These are phyloP conservation scores for Camponotus vicinus DNA, from an alignment of 1,140 invertebrate species.

Conservation along the genomic window DNA sequence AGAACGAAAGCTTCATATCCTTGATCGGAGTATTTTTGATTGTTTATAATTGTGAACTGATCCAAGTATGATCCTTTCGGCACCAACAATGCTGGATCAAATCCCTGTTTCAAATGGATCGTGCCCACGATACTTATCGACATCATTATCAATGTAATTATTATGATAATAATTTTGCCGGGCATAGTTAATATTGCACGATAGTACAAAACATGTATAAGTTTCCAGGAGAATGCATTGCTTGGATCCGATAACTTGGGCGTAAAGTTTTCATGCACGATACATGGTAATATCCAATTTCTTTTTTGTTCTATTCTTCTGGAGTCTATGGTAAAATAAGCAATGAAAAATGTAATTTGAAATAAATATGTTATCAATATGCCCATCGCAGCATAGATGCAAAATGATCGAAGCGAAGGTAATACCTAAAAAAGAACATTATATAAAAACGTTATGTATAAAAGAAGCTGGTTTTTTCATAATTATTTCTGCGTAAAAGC, in stretches of 20 bases:
- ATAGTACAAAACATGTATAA: slow-evolving; percentile 87
- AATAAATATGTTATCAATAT: slow-evolving; percentile 91
- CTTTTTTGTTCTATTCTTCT: slow-evolving; percentile 88
- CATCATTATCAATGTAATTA: slow-evolving; percentile 87
- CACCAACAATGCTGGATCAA: slow-evolving; percentile 93
- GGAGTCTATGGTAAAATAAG: slow-evolving; percentile 91
- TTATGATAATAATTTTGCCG: slow-evolving; percentile 87
- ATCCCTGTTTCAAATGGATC: slow-evolving; percentile 90
- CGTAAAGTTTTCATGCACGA: slow-evolving; percentile 87
- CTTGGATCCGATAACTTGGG: slow-evolving; percentile 80
- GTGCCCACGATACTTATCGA: slow-evolving; percentile 88
- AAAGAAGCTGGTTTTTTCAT: neutral
- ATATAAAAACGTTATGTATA: no score
- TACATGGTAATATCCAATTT: slow-evolving; percentile 90
- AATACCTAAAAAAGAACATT: slow-evolving; percentile 87
- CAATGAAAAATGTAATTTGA: slow-evolving; percentile 93
- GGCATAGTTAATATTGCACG: slow-evolving; percentile 88
- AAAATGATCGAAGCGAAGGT: slow-evolving; percentile 91
- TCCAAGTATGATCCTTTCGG: slow-evolving; percentile 90
- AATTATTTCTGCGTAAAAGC: slow-evolving; percentile 1
- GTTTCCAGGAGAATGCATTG: slow-evolving; percentile 84
- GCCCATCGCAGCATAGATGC: slow-evolving; percentile 91
- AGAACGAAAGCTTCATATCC: slow-evolving; percentile 90
- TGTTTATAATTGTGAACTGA: slow-evolving; percentile 87
- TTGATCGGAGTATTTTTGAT: slow-evolving; percentile 88